These are phyloP conservation scores for Coelopa frigida DNA, from an alignment of 1,140 invertebrate species.

Conservation along the genomic window DNA sequence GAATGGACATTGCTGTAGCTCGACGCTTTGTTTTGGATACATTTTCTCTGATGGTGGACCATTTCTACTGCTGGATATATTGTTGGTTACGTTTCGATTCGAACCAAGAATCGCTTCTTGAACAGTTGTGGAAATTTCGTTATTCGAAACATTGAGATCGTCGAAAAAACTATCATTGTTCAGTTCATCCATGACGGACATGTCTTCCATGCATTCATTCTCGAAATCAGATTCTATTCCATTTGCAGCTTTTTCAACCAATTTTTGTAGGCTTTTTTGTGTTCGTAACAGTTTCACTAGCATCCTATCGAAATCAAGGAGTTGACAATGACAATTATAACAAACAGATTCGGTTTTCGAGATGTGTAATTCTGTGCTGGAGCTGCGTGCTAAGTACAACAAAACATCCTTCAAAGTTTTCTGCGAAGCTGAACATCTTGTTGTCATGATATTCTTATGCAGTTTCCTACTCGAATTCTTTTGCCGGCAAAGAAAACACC, in stretches of 20 bases:
- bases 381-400: constrained; percentile 6
- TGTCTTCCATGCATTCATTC: constrained; percentile 8
- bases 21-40: too few species aligned
- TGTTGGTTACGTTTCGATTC: background rate
- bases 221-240: constrained; percentile 13
- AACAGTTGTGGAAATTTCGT: constrained; percentile 13
- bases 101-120: constrained; percentile 11
- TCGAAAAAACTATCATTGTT: constrained; percentile 14
- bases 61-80: background rate
- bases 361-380: constrained; percentile 10
- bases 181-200: constrained; percentile 10
- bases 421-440: constrained; percentile 10
- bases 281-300: constrained; percentile 6
- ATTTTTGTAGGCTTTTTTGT: constrained; percentile 5
- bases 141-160: constrained; percentile 8
- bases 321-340: constrained; percentile 9
- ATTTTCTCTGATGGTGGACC: background rate
- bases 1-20: constrained; percentile 8
- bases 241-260: constrained; percentile 11
- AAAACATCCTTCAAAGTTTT: constrained; percentile 12
- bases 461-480: background rate
- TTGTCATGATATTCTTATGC: constrained; percentile 6
- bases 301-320: constrained; percentile 11
- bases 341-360: constrained; percentile 7
- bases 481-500: constrained; percentile 15